Base-by-base conservation (phyloP, 2,113 vertebrate genomes). In the Australoheros scitulus region DNA sequence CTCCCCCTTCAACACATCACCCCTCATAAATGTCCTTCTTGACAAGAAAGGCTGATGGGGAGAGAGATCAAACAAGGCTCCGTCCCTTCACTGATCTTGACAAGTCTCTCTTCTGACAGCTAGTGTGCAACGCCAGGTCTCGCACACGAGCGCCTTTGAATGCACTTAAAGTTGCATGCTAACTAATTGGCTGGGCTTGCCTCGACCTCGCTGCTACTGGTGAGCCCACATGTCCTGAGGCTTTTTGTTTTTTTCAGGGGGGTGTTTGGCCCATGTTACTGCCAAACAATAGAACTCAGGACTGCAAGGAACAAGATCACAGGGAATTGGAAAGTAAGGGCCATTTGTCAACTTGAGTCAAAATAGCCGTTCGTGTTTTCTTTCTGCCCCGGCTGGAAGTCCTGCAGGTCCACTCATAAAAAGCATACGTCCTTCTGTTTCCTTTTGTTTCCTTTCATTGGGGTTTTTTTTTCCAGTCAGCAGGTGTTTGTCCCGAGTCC, bases 331-430 rank as follows among this genome's bases (percentile, higher is more conserved):
- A 87, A 92, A 91, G 80, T 82, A 81, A n/a, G 22, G 56, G 61
- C 26, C 79, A 77, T 88, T 93, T 80, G 74, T 90, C 85, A 92
- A 76, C 76, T 41, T 78, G 78, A 68, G 87, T 77, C 11, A 43
- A 84, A 89, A 93, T 89, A 89, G 76, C 81, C 65, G 47, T 22
- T 41, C 3, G 0, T 86, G 81, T 87, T 90, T 88, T 87, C 52
- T 70, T 87, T 84, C 70, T 52, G 34, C 17, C 34, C 74, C 11
- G 36, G 52, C 56, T 87, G 80, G 80, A 88, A 43, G 80, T 90
- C 72, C 83, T 85, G 89, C 89, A 93, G 85, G 87, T 90, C 81
- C 61, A 60, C 59, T 50, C 74, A 8, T 3, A 79, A 83, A 87
- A 52, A 83, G 24, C 6, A 15, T 3, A 43, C 55, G 41, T 84